These are phyloP conservation scores for Probaryconus sp. DNA, from an alignment of 1,140 invertebrate species.

Conservation along the genomic window DNA sequence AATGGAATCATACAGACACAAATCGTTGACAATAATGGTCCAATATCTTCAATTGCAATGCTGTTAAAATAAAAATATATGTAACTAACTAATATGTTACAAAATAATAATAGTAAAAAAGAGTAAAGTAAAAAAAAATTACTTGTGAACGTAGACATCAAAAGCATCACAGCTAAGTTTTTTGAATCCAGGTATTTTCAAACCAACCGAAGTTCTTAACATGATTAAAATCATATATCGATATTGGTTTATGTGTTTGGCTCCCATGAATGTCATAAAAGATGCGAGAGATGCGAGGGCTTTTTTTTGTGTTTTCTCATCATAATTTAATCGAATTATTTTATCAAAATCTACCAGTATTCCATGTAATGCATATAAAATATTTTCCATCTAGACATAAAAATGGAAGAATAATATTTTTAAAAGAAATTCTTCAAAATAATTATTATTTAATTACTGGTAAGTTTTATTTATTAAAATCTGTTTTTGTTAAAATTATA, in stretches of 20 bases:
- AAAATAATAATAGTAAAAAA: no score
- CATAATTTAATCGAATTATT: slow-evolving; percentile 83
- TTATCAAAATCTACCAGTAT: slow-evolving; percentile 89
- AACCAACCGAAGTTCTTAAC: slow-evolving; percentile 85
- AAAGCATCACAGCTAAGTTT: slow-evolving; percentile 87
- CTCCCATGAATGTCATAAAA: slow-evolving; percentile 87
- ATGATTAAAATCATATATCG: slow-evolving; percentile 92
- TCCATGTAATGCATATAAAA: no score
- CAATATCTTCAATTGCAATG: slow-evolving; percentile 85
- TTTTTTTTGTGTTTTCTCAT: slow-evolving; percentile 85
- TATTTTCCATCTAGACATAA: no score
- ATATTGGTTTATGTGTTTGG: slow-evolving; percentile 86
- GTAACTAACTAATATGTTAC: no score
- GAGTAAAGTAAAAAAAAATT: no score
- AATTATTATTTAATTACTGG: no score
- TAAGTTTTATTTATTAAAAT: background rate
- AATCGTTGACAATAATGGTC: slow-evolving; percentile 88
- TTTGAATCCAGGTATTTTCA: slow-evolving; percentile 84
- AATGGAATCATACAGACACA: slow-evolving; percentile 89
- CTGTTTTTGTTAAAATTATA: background rate
- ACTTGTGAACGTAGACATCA: slow-evolving; percentile 88
- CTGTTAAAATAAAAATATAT: slow-evolving; percentile 77
- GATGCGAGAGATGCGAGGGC: slow-evolving; percentile 83
- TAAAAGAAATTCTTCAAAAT: no score
- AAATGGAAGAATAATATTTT: no score